These are phyloP conservation scores for Cariama cristata DNA, from an alignment of 2,113 vertebrate genomes.

Conservation along the genomic window DNA sequence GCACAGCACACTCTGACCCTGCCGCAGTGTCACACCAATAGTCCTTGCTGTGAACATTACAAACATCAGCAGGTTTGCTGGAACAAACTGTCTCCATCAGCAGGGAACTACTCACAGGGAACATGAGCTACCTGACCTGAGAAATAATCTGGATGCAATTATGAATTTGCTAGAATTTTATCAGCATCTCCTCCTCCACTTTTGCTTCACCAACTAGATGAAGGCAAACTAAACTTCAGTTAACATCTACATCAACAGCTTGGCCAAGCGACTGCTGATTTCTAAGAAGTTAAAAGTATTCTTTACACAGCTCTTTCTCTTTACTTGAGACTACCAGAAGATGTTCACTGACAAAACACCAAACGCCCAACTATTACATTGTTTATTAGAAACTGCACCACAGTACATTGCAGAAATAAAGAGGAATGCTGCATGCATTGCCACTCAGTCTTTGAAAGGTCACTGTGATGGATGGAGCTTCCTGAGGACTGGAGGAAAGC, in stretches of 20 bases:
- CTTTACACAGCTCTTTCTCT: background rate
- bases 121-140: background rate
- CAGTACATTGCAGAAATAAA: background rate
- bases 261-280: background rate
- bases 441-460: background rate
- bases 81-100: background rate
- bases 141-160: background rate
- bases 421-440: background rate
- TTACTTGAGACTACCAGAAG: background rate
- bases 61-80: background rate
- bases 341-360: background rate
- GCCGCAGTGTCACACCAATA: fast-evolving
- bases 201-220: background rate
- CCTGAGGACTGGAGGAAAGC: no score
- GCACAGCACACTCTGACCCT: background rate
- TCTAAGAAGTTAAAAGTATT: background rate
- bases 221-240: background rate
- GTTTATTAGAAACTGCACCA: background rate
- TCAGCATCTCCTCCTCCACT: background rate
- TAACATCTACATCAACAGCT: background rate
- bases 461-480: no score
- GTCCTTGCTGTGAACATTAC: background rate
- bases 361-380: background rate
- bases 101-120: background rate
- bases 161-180: background rate